These are phyloP conservation scores for Falco berigora DNA, from an alignment of 2,797 vertebrate genomes.

Conservation along the genomic window DNA sequence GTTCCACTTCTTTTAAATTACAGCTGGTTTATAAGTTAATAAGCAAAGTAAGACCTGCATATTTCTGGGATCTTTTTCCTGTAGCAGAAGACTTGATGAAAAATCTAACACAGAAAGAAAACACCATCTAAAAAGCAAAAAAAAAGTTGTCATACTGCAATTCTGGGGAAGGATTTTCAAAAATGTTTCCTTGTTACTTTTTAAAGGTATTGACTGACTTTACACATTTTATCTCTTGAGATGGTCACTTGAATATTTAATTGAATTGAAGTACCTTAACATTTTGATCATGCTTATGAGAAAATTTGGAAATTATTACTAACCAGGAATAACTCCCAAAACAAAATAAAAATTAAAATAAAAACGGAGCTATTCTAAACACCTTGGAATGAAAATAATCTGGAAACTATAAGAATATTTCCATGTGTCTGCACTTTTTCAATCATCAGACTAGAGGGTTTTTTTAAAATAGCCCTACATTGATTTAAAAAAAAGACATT, in stretches of 20 bases:
- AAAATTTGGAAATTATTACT: background rate
- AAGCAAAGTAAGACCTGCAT: background rate
- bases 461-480: background rate
- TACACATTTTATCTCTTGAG: accelerated
- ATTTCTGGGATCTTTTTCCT: background rate
- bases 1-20: background rate
- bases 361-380: background rate
- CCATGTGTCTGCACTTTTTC: background rate
- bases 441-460: background rate
- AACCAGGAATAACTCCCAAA: background rate
- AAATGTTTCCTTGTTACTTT: background rate
- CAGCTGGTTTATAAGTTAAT: background rate
- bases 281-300: background rate
- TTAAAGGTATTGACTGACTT: background rate
- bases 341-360: background rate
- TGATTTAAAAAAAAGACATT: background rate
- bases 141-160: background rate
- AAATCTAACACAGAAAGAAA: background rate
- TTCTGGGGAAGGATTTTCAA: background rate
- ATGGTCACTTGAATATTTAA: background rate
- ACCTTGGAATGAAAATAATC: slow-evolving; percentile 2
- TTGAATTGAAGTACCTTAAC: background rate
- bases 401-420: background rate
- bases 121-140: background rate
- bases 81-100: background rate